A percentile compares a stretch with the other conserved stretches of the same genome.
phyloP scores from a whole-genome alignment of 2,113 vertebrate genomes.

The Takifugu bimaculatus region DNA sequence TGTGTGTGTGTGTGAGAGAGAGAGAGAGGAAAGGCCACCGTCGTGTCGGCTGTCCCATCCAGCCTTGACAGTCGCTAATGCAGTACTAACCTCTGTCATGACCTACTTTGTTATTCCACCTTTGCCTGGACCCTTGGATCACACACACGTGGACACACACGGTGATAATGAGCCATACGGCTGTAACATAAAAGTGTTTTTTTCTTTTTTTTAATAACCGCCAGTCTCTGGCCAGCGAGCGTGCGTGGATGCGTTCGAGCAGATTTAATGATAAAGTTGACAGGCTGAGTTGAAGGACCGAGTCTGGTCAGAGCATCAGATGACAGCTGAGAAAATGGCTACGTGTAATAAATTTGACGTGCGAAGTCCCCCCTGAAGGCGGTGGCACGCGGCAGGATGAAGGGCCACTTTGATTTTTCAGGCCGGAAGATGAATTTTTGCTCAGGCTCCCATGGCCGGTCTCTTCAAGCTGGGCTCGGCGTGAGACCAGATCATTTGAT shows the following conservation, averaged over 20 bases:
- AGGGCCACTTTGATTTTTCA: constrained; percentile 70
- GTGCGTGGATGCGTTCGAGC: constrained; percentile 5
- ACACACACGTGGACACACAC: constrained; percentile 21
- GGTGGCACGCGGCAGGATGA: constrained; percentile 54
- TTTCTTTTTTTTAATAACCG: not conserved
- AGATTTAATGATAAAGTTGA: constrained; percentile 56
- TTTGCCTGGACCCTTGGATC: constrained; percentile 37
- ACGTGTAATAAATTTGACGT: constrained; percentile 70
- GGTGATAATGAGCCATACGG: constrained; percentile 31
- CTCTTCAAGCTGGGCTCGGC: constrained; percentile 54
- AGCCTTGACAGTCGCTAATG: constrained; percentile 71
- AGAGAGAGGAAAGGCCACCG: constrained; percentile 47
- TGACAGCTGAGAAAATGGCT: constrained; percentile 79
- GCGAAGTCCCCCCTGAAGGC: constrained; percentile 66
- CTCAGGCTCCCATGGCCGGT: constrained; percentile 63
- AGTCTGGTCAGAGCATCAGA: constrained; percentile 41
- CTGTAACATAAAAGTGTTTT: not conserved
- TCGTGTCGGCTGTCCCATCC: constrained; percentile 57
- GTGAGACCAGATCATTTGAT: constrained; percentile 61
- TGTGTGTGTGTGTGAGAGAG: constrained; percentile 12
- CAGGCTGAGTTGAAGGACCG: constrained; percentile 42
- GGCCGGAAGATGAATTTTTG: constrained; percentile 71
- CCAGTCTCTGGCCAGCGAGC: not conserved
- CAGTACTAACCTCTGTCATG: constrained; percentile 70
- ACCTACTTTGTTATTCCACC: constrained; percentile 64